Base-by-base conservation (phyloP, 1,140 invertebrate species). In the Planococcus citri region DNA sequence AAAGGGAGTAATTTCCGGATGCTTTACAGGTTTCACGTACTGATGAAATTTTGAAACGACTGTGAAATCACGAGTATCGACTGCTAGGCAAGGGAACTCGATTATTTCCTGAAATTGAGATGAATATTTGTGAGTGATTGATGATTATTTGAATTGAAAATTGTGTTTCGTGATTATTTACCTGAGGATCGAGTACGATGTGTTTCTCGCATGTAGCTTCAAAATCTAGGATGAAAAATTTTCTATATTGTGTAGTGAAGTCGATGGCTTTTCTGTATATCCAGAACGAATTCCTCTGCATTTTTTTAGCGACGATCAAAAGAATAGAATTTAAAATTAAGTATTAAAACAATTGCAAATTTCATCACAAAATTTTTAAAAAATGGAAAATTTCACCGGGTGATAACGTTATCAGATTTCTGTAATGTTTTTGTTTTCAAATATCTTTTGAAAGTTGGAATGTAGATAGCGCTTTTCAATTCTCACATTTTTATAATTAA, bases 1-100 rank as follows among this genome's bases (percentile, higher is more conserved):
- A 75, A 85, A 87, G 0, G 77, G 51, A 6, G 82, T 73, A 1
- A 76, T 68, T 51, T 51, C 41, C 21, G 80, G 80, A 76, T 85
- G 75, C 0, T 81, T 69, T 41, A 72, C 74, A 22, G 86, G 86
- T 70, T 80, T 79, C 1, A 88, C 79, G 76, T 86, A 88, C 17
- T 81, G 75, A 72, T 87, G 85, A 76, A 87, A 88, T 21, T 72
- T 72, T 37, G 81, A 77, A 70, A 83, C 81, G 17, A 83, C 73
- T 71, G 82, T 37, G 76, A 84, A 81, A 68, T 74, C 74, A 12
- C 2, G 1, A 0, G 80, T 78, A 72, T 83, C 83, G 1, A 88
- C 70, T 71, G 82, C 85, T 1, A 85, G 71, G 61, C 85, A 85
- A 1, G 86, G 86, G 74, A 87, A 84, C 76, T 87, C 86, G 64